Evolutionary conservation across 2,113 vertebrate species (phyloP), one percentile per base, ranked within the genome.

Genomic region (Varanus komodoensis): DNA sequence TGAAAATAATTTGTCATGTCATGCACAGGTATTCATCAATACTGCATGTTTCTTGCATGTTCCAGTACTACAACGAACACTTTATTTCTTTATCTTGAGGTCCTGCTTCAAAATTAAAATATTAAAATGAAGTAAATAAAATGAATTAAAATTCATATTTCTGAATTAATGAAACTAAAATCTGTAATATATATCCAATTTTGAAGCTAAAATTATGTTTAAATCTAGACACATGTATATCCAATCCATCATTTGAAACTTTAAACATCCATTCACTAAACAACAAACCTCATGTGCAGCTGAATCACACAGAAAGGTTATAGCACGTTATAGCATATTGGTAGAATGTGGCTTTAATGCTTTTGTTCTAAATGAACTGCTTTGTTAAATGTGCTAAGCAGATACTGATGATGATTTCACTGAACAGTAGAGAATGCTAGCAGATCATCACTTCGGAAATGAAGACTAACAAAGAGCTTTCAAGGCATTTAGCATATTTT

Each of bases 331-430:
- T 71, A 87, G 23, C 38, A 50, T 67, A 79, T 14, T 34, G 12
- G 25, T 34, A 79, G 34, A 87, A 89, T 83, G 8, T 34, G 44
- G 2, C 32, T 94, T 87, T 91, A 57, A 88, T 61, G 74, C 8
- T 93, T 92, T 90, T 91, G 83, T 93, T 48, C 23, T 87, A 4
- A 91, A 93, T 84, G 61, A 61, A 89, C 73, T 91, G 5, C 79
- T 27, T 52, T 89, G 80, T 54, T 75, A 61, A 86, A 91, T 32
- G 27, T 90, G 34, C 9, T 14, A n/a, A 82, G 73, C 67, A 79
- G 50, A 38, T 67, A 83, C 93, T 91, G 89, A 67, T 94, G 29
- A 7, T 29, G 6, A 1, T 89, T 69, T 82, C 74, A 88, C 57
- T 75, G 25, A 84, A 61, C 11, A 90, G 89, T 61, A 38, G 9